Evolutionary conservation across 2,113 vertebrate species (phyloP), one percentile per base, ranked within the genome.

Genomic region (Acrocephalus kingi): DNA sequence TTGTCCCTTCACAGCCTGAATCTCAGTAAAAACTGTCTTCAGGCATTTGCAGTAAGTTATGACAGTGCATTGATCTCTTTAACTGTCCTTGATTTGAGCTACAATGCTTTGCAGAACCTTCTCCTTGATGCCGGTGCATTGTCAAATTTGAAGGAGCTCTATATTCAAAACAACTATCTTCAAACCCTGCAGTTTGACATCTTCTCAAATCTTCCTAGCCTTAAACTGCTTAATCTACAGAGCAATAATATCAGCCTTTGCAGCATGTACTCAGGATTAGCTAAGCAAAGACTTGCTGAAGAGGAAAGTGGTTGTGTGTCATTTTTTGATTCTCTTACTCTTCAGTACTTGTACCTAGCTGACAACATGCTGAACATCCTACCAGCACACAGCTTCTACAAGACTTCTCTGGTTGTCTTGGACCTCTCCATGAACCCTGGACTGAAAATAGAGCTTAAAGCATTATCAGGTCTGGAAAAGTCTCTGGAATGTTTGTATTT

Each of bases 21-120:
- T 88, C 97, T 99, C 59, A 99, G 99, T 49, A 98, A 98, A 83
- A 99, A 99, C 97, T 99, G 99, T 68, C 97, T 99, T 33, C 89
- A 84, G 43, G 84, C 88, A 2, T 99, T 99, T 66, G 58, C 81
- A 15, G 85, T 98, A 18, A 94, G 49, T 10, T n/a, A 35, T 1
- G 37, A 84, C 17, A 91, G 51, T 21, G 37, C 97, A 33, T 82
- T 99, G 61, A 95, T 95, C 62, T 97, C 92, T 9, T 83, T 99
- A 30, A 97, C 95, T 51, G 87, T 98, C 11, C 97, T 99, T 1
- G 98, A 99, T 75, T 74, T 99, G 69, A 99, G 99, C 80, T 97
- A 97, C 82, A 99, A 99, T 4, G 97, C 96, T 1, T 93, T 99
- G 39, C 97, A 98, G 89, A 98, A 49, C 19, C 97, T 99, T 24